Evolutionary conservation across 37 sponge, comb jelly and placozoan genomes (phyloP), one percentile per base, ranked within the genome.

Genomic region (Crambe crambe): DNA sequence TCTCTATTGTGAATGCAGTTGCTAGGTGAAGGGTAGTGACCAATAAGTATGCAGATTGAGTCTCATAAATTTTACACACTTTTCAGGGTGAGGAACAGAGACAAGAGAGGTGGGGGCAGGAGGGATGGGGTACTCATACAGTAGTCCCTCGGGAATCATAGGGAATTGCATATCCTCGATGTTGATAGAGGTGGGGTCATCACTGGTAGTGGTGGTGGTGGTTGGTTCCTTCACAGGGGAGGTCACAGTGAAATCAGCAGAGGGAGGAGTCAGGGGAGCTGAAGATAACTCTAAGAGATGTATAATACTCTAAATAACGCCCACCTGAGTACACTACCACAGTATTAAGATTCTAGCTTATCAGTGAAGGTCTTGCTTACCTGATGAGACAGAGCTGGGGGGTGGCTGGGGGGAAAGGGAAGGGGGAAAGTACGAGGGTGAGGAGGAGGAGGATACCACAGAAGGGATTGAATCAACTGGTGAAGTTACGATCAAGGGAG

Each of bases 51-150:
- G n/a, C n/a, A n/a, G n/a, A n/a, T n/a, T n/a, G n/a, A n/a, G n/a
- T n/a, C n/a, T n/a, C n/a, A n/a, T n/a, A n/a, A n/a, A n/a, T n/a
- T n/a, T n/a, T n/a, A 22, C 61, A 32, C 51, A 79, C 79, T 68
- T 67, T 27, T 79, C 79, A 42, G 68, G 79, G 56, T 67, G 79
- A n/a, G 79, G 68, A 0, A 23, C 18, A 31, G 36, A 6, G 2
- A 68, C 40, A 9, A 79, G 79, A 2, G 68, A 79, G 56, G 69
- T 32, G 3, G 68, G 79, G 57, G 79, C 56, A 51, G 79, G 69
- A 27, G 38, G 68, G 37, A 79, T 68, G 56, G 79, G 68, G 5
- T 51, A 56, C 51, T 68, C 79, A 20, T 41, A 12, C 56, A 79
- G 57, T 3, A 79, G 68, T 27, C 42, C 54, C 2, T 31, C 37